These are phyloP conservation scores for Ciconia stormi DNA, from an alignment of 2,113 vertebrate genomes.

Conservation along the genomic window DNA sequence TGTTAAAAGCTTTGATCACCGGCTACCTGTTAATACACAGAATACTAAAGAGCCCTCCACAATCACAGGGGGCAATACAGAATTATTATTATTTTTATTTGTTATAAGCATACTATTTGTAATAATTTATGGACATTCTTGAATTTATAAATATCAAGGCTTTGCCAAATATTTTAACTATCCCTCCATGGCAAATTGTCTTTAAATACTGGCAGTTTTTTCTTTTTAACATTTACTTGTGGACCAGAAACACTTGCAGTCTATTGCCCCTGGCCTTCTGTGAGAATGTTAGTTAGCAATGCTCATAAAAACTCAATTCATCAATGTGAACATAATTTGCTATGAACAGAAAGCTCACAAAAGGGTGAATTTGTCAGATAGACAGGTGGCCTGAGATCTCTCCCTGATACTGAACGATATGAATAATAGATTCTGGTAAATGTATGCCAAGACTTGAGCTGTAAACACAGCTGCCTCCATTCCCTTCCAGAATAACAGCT, in stretches of 20 bases:
- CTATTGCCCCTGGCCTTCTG: conserved; percentile 90
- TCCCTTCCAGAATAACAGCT: conserved; percentile 99
- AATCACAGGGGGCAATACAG: conserved; percentile 2
- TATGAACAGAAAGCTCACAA: conserved; percentile 99
- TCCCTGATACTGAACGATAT: conserved; percentile 99
- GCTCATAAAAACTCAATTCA: conserved; percentile 99
- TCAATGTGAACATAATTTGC: conserved; percentile 99
- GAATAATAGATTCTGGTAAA: conserved; percentile 99
- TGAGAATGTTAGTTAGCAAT: conserved; percentile 94
- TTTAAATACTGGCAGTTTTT: conserved; percentile 78
- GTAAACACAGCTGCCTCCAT: conserved; percentile 99
- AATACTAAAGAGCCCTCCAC: conserved; percentile 35
- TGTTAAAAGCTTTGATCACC: conserved; percentile 28
- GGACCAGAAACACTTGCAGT: conserved; percentile 87
- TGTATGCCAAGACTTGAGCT: conserved; percentile 99
- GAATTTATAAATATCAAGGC: conserved; percentile 76
- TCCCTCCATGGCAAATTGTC: conserved; percentile 76
- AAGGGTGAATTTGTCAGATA: conserved; percentile 99
- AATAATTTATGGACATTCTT: conserved; percentile 77
- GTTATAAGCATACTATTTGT: conserved; percentile 70
- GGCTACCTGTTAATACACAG: conserved; percentile 66
- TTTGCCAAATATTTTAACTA: conserved; percentile 81
- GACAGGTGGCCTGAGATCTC: conserved; percentile 99
- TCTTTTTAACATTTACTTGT: conserved; percentile 89
- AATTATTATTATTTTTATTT: conserved; percentile 70